Base-by-base conservation (phyloP, 2,888 invertebrate genomes). In the Dascillus cervinus region DNA sequence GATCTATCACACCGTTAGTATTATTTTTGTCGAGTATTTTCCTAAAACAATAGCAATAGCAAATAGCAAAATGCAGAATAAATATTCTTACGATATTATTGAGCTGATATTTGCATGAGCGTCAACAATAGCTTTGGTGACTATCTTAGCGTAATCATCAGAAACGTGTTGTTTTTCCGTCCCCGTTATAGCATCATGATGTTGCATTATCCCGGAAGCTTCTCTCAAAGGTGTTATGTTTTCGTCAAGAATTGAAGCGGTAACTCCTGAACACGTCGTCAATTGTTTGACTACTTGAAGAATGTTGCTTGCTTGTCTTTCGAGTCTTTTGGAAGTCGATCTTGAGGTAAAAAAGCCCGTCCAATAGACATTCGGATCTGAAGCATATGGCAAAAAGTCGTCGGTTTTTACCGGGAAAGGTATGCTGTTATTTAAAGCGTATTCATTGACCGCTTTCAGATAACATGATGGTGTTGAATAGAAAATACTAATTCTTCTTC, bases 161-260 rank as follows among this genome's bases (percentile, higher is more conserved):
- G 92, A 83, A 0, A 97, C 83, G 58, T 82, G 72, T 59, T 90
- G 75, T 58, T 88, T 82, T 55, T 85, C 86, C 0, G 88, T 88
- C 2, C 87, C 87, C 0, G 88, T 86, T 1, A 94, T 77, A 10
- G 73, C 88, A 58, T 95, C 92, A 56, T 95, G 94, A 55, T 95
- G 94, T 57, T 94, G 92, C 80, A 85, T 79, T 2, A 84, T 65
- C 3, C 83, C 85, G 79, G 86, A 79, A 0, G 77, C 78, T 43
- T 78, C 76, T 4, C 77, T 75, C 11, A 86, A 69, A 3, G 24
- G 13, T 10, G 74, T 63, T 9, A 82, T 50, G 10, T 27, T 36
- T 6, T 32, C 17, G 9, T 37, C 21, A 5, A 32, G 11, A 2
- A 72, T 67, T 4, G 71, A 67, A 26, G 56, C 48, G 4, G 71